Evolutionary conservation across 2,888 invertebrate species (phyloP).

Genomic region (Archaeoteleia sp.): DNA sequence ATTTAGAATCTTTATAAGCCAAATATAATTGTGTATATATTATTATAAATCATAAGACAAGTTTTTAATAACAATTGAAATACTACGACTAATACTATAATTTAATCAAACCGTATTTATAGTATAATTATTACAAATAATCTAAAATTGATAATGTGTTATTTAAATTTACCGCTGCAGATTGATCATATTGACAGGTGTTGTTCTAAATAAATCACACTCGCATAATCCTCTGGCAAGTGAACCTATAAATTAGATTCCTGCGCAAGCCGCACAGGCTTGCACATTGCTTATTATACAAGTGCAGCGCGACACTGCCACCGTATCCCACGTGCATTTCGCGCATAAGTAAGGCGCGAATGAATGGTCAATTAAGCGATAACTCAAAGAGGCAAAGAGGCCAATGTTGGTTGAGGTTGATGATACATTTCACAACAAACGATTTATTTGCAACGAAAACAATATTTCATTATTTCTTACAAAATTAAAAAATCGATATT

Average conservation of each 20-base stretch:
- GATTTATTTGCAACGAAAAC: constrained; percentile 10
- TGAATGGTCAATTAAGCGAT: constrained; percentile 38
- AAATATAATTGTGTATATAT: too few species aligned
- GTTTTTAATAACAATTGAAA: too few species aligned
- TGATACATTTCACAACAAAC: constrained; percentile 20
- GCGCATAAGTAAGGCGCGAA: constrained; percentile 23
- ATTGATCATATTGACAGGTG: too few species aligned
- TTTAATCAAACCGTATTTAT: too few species aligned
- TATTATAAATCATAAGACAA: too few species aligned
- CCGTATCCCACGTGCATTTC: constrained; percentile 23
- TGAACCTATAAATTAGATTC: constrained; percentile 37
- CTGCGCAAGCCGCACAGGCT: constrained; percentile 8
- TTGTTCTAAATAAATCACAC: constrained; percentile 42
- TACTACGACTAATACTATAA: too few species aligned
- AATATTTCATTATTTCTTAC: too few species aligned
- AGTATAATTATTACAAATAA: too few species aligned
- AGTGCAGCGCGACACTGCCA: constrained; percentile 23
- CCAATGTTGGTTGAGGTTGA: constrained; percentile 26
- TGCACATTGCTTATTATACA: constrained; percentile 16
- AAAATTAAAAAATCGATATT: too few species aligned
- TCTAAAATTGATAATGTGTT: too few species aligned
- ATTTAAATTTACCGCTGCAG: too few species aligned
- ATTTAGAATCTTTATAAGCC: too few species aligned
- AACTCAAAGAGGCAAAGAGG: constrained; percentile 30
- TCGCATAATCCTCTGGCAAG: constrained; percentile 8